phyloP scores from a whole-genome alignment of 2,113 vertebrate genomes.

The Agapornis roseicollis region DNA sequence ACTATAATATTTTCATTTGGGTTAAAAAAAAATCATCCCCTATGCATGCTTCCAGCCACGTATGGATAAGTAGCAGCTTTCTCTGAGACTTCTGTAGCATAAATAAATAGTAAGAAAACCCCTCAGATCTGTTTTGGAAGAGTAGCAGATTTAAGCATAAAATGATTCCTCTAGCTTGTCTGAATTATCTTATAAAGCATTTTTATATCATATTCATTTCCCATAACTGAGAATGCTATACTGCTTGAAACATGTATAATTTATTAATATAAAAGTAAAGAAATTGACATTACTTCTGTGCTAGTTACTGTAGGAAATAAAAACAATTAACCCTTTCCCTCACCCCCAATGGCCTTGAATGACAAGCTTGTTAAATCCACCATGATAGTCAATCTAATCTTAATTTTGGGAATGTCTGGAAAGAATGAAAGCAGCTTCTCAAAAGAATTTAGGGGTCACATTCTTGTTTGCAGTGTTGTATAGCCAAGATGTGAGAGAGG shows the following conservation, averaged over 20 bases:
- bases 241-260: background rate
- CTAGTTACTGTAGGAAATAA: background rate
- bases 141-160: background rate
- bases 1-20: background rate
- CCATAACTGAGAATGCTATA: background rate
- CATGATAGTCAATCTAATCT: background rate
- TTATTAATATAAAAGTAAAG: background rate
- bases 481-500: background rate
- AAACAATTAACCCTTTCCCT: background rate
- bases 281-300: background rate
- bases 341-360: background rate
- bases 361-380: background rate
- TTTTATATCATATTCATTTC: background rate
- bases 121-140: background rate
- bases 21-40: background rate
- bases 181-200: background rate
- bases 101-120: background rate
- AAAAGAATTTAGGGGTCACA: background rate
- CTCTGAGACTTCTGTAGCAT: background rate
- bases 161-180: background rate
- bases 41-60: background rate
- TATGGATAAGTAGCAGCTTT: background rate
- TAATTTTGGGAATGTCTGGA: background rate
- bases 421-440: background rate
- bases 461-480: background rate